These are phyloP conservation scores for Seriola rivoliana DNA, from an alignment of 2,113 vertebrate genomes.

Conservation along the genomic window DNA sequence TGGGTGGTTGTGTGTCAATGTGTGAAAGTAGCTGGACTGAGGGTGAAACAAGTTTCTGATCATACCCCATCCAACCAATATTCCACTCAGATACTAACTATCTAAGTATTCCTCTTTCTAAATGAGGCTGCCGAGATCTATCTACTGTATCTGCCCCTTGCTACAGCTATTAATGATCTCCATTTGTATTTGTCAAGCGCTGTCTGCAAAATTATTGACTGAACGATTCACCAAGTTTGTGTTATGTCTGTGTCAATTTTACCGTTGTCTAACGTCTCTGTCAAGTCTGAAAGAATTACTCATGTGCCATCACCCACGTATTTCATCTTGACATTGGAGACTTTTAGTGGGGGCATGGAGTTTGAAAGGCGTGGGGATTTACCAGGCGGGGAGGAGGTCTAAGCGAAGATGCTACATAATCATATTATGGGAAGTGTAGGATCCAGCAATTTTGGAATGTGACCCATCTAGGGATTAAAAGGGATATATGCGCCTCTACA, in stretches of 20 bases:
- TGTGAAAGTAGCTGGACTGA: too few relatives aligned
- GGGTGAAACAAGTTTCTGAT: slow-evolving; percentile 1
- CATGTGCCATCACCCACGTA: not conserved
- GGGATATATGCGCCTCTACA: not conserved
- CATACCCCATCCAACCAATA: not conserved
- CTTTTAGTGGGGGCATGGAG: not conserved
- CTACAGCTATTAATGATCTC: not conserved
- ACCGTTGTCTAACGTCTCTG: not conserved
- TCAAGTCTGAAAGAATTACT: not conserved
- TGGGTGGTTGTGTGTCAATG: too few relatives aligned
- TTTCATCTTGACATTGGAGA: not conserved
- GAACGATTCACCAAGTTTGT: not conserved
- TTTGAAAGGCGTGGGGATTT: not conserved
- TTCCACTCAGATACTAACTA: not conserved
- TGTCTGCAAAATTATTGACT: not conserved
- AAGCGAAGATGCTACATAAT: too few relatives aligned
- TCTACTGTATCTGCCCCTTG: not conserved
- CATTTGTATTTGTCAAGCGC: slow-evolving; percentile 1
- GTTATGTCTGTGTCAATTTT: slow-evolving; percentile 7
- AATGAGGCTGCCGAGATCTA: not conserved
- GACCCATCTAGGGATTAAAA: not conserved
- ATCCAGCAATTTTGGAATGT: not conserved
- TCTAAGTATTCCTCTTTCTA: not conserved
- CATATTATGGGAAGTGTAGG: too few relatives aligned
- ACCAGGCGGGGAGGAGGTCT: too few relatives aligned